These are phyloP conservation scores for Platygyra sinensis DNA, from an alignment of 64 coral and sea anemone genomes.

Conservation along the genomic window DNA sequence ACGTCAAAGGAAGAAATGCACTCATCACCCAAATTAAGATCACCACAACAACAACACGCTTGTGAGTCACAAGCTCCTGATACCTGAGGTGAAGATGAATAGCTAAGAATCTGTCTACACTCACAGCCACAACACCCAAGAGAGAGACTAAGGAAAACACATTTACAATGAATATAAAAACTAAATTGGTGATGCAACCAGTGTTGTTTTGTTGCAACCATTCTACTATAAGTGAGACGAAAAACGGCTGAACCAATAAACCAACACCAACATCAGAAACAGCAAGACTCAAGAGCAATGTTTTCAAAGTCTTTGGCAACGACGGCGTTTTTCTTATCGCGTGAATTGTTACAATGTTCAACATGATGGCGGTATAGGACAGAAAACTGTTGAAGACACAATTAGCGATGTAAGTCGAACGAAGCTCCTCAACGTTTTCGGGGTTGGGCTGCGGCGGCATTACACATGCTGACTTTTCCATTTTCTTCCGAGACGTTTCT, in stretches of 20 bases:
- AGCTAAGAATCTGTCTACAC: constrained; percentile 6
- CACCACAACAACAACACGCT: not conserved
- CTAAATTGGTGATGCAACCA: not conserved
- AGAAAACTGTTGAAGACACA: too few species aligned
- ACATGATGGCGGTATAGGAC: too few species aligned
- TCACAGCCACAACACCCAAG: not conserved
- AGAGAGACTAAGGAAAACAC: not conserved
- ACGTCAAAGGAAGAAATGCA: not conserved
- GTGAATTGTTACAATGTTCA: too few species aligned
- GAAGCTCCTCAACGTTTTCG: too few species aligned
- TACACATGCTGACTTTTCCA: too few species aligned
- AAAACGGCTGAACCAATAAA: not conserved
- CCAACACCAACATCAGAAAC: too few species aligned
- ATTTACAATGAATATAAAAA: not conserved
- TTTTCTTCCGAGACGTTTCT: too few species aligned
- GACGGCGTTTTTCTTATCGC: too few species aligned
- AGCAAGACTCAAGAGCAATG: too few species aligned
- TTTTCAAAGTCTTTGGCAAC: too few species aligned
- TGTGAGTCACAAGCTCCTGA: not conserved
- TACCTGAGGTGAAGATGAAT: constrained; percentile 13
- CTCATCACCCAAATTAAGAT: not conserved
- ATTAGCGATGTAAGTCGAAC: too few species aligned
- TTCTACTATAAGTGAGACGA: not conserved
- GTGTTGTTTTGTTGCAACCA: not conserved
- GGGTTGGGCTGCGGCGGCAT: too few species aligned